Conservation (phyloP, 2,797 vertebrate species). For the Synanceia verrucosa region DNA sequence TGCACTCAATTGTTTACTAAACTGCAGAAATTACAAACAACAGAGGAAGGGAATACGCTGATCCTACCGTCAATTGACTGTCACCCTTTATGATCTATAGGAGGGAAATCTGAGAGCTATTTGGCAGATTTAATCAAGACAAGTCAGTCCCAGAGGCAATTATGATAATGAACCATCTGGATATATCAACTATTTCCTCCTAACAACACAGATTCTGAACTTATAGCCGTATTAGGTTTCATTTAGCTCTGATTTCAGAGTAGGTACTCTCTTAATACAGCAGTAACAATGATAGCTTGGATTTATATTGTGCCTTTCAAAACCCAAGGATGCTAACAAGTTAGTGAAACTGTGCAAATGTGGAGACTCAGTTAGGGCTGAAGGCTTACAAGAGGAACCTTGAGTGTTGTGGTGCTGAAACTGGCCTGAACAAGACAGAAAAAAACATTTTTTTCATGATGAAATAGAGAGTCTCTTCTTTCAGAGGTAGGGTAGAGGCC, state of each 20-base stretch:
- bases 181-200: background rate
- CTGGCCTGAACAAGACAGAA: too few relatives aligned
- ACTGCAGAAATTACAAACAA: background rate
- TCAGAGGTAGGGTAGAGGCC: too few relatives aligned
- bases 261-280: background rate
- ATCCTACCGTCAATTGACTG: background rate
- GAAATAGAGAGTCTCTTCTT: too few relatives aligned
- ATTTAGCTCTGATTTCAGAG: background rate
- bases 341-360: too few relatives aligned
- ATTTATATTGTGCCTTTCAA: too few relatives aligned
- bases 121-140: background rate
- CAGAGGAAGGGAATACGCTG: background rate
- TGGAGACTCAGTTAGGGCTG: too few relatives aligned
- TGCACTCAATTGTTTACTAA: background rate
- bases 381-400: too few relatives aligned
- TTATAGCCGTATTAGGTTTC: background rate
- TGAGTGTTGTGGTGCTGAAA: too few relatives aligned
- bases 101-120: background rate
- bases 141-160: background rate
- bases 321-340: too few relatives aligned
- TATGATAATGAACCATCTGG: background rate
- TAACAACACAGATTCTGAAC: background rate
- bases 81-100: background rate
- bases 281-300: too few relatives aligned
- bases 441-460: too few relatives aligned